Evolutionary conservation across 2,888 invertebrate species (phyloP), one percentile per base, ranked within the genome.

Genomic region (Drosophila conformis): DNA sequence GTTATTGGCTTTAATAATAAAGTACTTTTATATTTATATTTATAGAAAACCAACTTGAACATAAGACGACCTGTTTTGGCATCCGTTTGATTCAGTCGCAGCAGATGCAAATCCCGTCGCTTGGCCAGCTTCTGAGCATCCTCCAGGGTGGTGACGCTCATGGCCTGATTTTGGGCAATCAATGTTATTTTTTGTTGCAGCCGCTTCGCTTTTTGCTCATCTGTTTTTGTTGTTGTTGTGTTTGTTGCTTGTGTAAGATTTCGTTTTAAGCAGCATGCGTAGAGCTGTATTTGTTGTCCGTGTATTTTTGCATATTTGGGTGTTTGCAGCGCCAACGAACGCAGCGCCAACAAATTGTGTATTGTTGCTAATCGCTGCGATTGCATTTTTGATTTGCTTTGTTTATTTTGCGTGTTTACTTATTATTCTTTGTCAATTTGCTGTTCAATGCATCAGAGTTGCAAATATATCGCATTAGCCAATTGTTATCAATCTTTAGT

Each of bases 41-140:
- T 4, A 13, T 33, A 2, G 10, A 15, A 21, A 29, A 94, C 80
- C 7, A 42, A 89, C 94, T 95, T 95, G 88, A 96, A 97, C 15
- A 96, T 93, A 15, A 96, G 95, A 51, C 96, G 94, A 38, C 95
- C 94, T 0, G 95, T 95, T 93, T 96, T 96, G 0, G 94, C 93
- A 92, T 96, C 96, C 6, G 94, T 91, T 91, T 97, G 96, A 73
- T 95, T 92, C 33, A 96, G 92, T 93, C 96, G 96, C 0, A 96
- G 94, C 67, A 97, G 93, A 90, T 95, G 96, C 73, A 97, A 93
- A 59, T 96, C 95, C 78, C 96, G 94, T 48, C 96, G 94, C 68
- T 94, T 94, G 0, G 97, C 95, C 69, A 97, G 85, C 90, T 94
- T 96, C 80, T 95, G 94, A 0, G 97, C 97, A 82, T 95, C 95